These are phyloP conservation scores for Brachionus rotundiformis DNA, from an alignment of 1,140 invertebrate species.

Conservation along the genomic window DNA sequence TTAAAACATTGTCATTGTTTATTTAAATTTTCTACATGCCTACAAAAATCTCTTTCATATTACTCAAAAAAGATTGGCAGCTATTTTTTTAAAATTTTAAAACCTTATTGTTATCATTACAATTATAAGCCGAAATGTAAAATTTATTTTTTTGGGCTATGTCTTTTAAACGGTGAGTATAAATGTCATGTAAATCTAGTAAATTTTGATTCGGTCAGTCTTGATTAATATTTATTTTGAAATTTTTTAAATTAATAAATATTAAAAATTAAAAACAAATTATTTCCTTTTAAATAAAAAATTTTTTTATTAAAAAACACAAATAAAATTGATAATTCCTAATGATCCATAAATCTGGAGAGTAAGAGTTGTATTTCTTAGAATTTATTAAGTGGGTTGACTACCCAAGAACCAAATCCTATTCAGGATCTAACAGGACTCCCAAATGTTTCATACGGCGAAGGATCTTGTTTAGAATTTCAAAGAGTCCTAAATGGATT, in stretches of 20 bases:
- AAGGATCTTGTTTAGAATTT: too few species aligned
- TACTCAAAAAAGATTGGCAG: neutral
- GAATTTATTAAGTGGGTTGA: too few species aligned
- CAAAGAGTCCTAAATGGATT: too few species aligned
- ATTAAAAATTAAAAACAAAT: too few species aligned
- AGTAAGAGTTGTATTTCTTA: too few species aligned
- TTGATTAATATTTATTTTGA: neutral
- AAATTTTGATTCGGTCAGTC: neutral
- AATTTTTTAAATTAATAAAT: neutral
- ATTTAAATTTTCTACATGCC: neutral
- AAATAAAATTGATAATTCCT: too few species aligned
- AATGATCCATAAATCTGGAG: too few species aligned
- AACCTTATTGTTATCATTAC: neutral
- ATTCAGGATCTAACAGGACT: too few species aligned
- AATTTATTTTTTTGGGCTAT: neutral
- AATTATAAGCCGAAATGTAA: slow-evolving; percentile 14
- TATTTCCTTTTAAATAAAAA: too few species aligned
- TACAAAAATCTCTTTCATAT: neutral
- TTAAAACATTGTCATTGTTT: slow-evolving; percentile 25
- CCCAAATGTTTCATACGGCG: too few species aligned
- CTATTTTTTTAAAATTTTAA: slow-evolving; percentile 1
- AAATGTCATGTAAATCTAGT: neutral
- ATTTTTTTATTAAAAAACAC: too few species aligned
- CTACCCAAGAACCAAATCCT: too few species aligned
- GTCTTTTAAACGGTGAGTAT: neutral